Evolutionary conservation across 2,797 vertebrate species (phyloP), one percentile per base, ranked within the genome.

Genomic region (Scomberomorus guttatus): DNA sequence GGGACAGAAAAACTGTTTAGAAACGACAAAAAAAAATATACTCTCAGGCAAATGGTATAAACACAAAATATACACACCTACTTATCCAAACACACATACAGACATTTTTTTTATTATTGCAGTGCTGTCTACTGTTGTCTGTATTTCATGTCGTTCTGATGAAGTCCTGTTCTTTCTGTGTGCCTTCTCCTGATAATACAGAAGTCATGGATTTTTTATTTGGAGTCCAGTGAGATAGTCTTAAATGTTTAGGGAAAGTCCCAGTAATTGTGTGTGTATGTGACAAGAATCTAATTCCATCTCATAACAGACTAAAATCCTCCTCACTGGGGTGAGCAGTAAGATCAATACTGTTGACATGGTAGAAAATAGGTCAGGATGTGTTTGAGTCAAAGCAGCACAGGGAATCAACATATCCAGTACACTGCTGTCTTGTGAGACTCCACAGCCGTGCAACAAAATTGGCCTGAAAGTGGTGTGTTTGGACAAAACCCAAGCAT

Each of bases 311-410:
- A 80, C 80, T 87, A 77, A 86, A 89, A 81, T 83, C 76, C 73
- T 77, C 56, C 83, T 89, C 72, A 92, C 69, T 75, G 84, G 79
- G 54, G 54, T 75, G 77, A 90, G 77, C 88, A 83, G 84, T 58
- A 27, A 81, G 82, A 92, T 93, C 92, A 78, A 92, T 93, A 90
- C 77, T 85, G 87, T 85, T 87, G 93, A 92, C 83, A 84, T 87
- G 83, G 83, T 83, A 75, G 88, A 89, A 94, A 92, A 92, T 89
- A 80, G 88, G 86, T 90, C 83, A 85, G 71, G 83, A 94, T 87
- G 82, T 86, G 75, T 84, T 54, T 75, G 82, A 88, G 82, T 87
- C 77, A 82, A 82, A 77, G 77, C 81, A 80, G 74, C 65, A 46
- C 60, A 42, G 79, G 58, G 72, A 85, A 75, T 60, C 60, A 77